Percentiles rank a stretch among this genome's conserved stretches.
Conservation (phyloP, 2,113 vertebrate species). For the Ptilorrhoa leucosticta region DNA sequence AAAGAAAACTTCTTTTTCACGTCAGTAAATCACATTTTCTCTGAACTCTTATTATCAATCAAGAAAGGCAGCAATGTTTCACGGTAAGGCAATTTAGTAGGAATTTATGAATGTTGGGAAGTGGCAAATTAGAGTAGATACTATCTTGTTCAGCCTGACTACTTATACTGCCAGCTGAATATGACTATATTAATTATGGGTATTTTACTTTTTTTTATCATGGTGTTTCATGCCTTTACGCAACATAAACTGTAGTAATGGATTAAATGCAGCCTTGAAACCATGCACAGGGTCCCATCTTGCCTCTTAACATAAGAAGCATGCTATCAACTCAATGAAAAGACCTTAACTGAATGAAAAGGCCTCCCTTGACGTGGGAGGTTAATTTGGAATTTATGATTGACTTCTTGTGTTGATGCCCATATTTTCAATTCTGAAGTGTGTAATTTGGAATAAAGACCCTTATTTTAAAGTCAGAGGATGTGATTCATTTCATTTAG, state of each 20-base stretch:
- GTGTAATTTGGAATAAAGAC: constrained; percentile 55
- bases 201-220: constrained; percentile 32
- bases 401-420: constrained; percentile 39
- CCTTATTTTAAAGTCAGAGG: constrained; percentile 43
- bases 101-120: constrained; percentile 36
- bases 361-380: not conserved
- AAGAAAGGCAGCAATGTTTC: constrained; percentile 20
- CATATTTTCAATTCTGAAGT: constrained; percentile 36
- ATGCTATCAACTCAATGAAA: constrained; percentile 23
- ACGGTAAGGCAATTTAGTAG: constrained; percentile 6
- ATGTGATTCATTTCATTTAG: constrained; percentile 47
- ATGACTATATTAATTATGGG: constrained; percentile 36
- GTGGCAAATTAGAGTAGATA: constrained; percentile 34
- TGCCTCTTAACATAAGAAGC: constrained; percentile 23
- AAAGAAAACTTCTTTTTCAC: not conserved
- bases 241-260: constrained; percentile 44
- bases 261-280: constrained; percentile 44
- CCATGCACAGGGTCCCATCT: not conserved
- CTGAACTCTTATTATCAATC: not conserved
- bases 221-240: not conserved
- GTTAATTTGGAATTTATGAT: constrained; percentile 54
- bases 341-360: constrained; percentile 31
- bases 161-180: constrained; percentile 14
- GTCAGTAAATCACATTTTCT: not conserved
- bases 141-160: constrained; percentile 11